Conservation (phyloP, 2,797 vertebrate species). For the Ctenochaetus hawaiiensis region DNA sequence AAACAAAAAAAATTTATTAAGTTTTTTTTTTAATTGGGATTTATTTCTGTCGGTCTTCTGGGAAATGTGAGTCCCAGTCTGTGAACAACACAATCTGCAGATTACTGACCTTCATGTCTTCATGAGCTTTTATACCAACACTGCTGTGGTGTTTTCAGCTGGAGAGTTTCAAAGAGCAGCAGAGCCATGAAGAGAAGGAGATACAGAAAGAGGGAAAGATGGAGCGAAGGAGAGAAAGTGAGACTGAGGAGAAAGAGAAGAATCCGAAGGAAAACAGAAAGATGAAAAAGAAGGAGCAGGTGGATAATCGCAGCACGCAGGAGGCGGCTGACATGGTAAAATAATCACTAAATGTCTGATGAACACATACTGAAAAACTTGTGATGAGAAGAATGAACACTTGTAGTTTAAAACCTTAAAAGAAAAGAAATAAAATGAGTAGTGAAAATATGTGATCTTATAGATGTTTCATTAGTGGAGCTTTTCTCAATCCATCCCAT, state of each 20-base stretch:
- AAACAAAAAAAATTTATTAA: no score
- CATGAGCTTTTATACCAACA: no score
- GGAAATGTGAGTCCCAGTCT: no score
- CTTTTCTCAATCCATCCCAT: background rate
- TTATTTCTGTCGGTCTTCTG: no score
- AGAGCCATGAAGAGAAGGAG: slow-evolving; percentile 4
- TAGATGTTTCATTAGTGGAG: background rate
- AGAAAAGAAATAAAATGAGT: background rate
- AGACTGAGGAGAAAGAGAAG: slow-evolving; percentile 4
- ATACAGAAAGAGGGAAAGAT: background rate
- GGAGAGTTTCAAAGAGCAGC: slow-evolving; percentile 44
- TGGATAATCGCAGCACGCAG: slow-evolving; percentile 60
- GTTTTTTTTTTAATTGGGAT: no score
- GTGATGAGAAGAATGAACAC: no score
- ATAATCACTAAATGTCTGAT: background rate
- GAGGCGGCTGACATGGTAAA: slow-evolving; percentile 75
- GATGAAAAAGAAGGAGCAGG: slow-evolving; percentile 26
- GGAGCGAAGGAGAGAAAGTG: background rate
- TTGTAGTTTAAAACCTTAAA: background rate
- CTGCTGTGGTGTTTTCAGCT: slow-evolving; percentile 44
- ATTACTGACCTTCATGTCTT: no score
- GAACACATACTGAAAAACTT: background rate
- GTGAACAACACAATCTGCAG: no score
- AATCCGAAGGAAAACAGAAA: slow-evolving; percentile 27
- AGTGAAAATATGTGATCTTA: background rate